Evolutionary conservation across 2,888 invertebrate genomes (phyloP).

Genomic region (Salpingus planirostris): DNA sequence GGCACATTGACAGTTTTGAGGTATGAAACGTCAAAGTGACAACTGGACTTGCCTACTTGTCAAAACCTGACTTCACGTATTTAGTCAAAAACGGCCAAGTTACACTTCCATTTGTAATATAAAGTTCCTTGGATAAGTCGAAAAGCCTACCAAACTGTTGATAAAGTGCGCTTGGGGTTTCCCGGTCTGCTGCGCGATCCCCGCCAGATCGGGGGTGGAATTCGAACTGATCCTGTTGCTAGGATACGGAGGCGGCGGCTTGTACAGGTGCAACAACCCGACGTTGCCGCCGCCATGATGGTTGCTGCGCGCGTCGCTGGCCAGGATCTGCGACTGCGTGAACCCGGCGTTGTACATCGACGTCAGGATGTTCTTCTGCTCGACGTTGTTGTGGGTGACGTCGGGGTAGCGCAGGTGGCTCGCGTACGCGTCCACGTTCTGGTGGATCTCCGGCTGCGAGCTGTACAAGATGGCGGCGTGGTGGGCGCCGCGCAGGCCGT

Average conservation of each 20-base stretch:
- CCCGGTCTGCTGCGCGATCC: conserved; percentile 51
- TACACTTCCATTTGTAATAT: too few relatives aligned
- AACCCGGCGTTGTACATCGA: conserved; percentile 20
- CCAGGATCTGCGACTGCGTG: conserved; percentile 28
- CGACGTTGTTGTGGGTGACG: conserved; percentile 49
- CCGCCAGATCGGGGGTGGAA: conserved; percentile 76
- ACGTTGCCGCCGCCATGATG: conserved; percentile 46
- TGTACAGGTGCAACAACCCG: conserved; percentile 59
- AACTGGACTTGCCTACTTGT: too few relatives aligned
- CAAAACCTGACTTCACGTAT: too few relatives aligned
- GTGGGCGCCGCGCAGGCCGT: conserved; percentile 21
- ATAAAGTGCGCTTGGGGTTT: conserved; percentile 35
- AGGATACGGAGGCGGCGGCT: conserved; percentile 82
- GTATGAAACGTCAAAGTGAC: too few relatives aligned
- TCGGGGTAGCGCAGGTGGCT: conserved; percentile 52
- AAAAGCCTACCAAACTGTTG: conserved; percentile 47
- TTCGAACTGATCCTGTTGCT: conserved; percentile 68
- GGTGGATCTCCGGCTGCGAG: conserved; percentile 69
- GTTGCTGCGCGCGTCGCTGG: conserved; percentile 22
- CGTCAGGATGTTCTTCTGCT: conserved; percentile 27
- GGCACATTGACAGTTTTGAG: too few relatives aligned
- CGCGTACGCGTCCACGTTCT: conserved; percentile 40
- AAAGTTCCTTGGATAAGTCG: too few relatives aligned
- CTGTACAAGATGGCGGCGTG: conserved; percentile 46
- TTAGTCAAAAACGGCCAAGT: too few relatives aligned